Base-by-base conservation (phyloP, 1,140 invertebrate species). In the Lutraria rhynchaena region DNA sequence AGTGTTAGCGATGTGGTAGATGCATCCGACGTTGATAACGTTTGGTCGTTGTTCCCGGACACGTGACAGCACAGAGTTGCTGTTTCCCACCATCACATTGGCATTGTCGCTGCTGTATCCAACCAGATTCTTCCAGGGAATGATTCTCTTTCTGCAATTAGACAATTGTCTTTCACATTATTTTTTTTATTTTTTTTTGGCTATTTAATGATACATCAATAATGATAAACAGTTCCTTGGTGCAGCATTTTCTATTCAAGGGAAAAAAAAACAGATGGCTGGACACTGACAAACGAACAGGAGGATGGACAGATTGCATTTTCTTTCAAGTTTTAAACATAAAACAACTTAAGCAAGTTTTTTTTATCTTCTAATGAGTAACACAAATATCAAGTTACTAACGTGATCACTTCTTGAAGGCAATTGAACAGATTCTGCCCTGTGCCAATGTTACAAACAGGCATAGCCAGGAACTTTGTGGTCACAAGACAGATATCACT, bases 11-110 rank as follows among this genome's bases (percentile, higher is more conserved):
- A 82, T 37, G 37, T 76, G 81, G n/a, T 33, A 82, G 31, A 76
- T 55, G 58, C 76, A 80, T 17, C 69, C 78, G 24, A 67, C 55
- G 57, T 27, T 37, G 51, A 61, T 33, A 7, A 76, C 80, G 29
- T 61, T 29, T 46, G 74, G 81, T 29, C 65, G 61, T 58, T 73
- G 44, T 31, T 77, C 73, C 29, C 58, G 37, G 27, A 85, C 63
- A 51, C 80, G 63, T 27, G 80, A 55, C 11, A 85, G 37, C 13
- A 85, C 74, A 71, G 70, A 70, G 55, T 83, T 85, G 55, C 83
- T 27, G 17, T 58, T 53, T 13, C 81, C 83, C 33, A 71, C 55
- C 73, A 78, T 83, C 0, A 85, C 74, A 69, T 37, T 77, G 27
- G 69, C 77, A 61, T 81, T 81, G 77, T 81, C 77, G 13, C 24